phyloP scores from a whole-genome alignment of 2,113 vertebrate species.

The Epinephelus fuscoguttatus region DNA sequence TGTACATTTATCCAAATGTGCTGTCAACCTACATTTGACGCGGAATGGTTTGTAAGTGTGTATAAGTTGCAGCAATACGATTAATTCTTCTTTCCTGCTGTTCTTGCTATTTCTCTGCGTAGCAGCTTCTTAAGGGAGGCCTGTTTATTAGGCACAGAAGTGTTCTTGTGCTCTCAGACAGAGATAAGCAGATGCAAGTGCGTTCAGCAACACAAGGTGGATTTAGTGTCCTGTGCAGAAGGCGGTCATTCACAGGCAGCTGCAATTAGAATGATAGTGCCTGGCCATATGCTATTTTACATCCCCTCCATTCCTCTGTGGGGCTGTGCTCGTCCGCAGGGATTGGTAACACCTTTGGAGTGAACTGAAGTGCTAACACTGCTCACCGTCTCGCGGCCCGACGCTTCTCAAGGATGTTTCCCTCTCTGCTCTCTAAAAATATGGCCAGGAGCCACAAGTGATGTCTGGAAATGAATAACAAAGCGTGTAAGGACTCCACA shows the following conservation, averaged over 20 bases:
- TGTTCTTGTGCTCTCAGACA: slow-evolving; percentile 20
- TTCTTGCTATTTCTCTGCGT: not conserved
- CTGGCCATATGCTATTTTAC: slow-evolving; percentile 54
- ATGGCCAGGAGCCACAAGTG: slow-evolving; percentile 59
- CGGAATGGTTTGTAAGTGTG: not conserved
- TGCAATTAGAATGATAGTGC: slow-evolving; percentile 61
- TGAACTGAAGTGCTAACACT: slow-evolving; percentile 48
- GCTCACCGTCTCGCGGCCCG: slow-evolving; percentile 39
- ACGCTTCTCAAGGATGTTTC: slow-evolving; percentile 52
- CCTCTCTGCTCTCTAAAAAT: slow-evolving; percentile 44
- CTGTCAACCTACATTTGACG: not conserved
- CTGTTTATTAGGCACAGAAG: slow-evolving; percentile 39
- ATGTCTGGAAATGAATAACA: slow-evolving; percentile 68
- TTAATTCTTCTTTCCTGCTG: not conserved
- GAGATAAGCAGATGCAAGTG: slow-evolving; percentile 61
- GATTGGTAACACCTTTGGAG: slow-evolving; percentile 49
- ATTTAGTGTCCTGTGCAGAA: slow-evolving; percentile 43
- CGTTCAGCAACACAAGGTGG: slow-evolving; percentile 47
- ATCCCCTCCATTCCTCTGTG: slow-evolving; percentile 40
- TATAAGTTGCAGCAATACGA: not conserved
- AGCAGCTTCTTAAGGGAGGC: not conserved
- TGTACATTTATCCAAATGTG: not conserved
- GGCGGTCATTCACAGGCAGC: slow-evolving; percentile 55
- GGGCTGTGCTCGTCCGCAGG: slow-evolving; percentile 17
- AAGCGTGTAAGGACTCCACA: slow-evolving; percentile 59